These are phyloP conservation scores for Rhea pennata DNA, from an alignment of 2,113 vertebrate genomes.

Conservation along the genomic window DNA sequence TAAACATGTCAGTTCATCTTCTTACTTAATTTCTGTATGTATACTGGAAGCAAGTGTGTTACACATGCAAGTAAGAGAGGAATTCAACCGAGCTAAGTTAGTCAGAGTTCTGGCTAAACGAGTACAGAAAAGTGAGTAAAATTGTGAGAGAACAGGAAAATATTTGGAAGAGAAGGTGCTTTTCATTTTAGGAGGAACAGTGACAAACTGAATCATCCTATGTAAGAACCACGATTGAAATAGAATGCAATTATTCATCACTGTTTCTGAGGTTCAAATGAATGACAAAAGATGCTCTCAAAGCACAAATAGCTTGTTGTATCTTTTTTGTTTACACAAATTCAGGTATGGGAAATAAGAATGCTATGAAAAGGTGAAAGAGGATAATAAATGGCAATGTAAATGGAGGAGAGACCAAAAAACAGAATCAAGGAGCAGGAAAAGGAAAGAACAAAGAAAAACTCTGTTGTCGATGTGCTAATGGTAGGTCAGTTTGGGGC, in stretches of 20 bases:
- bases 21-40: neutral
- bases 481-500: neutral
- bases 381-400: neutral
- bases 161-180: neutral
- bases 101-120: neutral
- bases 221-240: neutral
- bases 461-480: neutral
- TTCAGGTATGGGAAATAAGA: neutral
- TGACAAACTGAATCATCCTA: neutral
- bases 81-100: neutral
- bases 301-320: neutral
- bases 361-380: neutral
- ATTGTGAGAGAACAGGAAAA: neutral
- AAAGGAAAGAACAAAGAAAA: neutral
- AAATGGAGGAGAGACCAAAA: neutral
- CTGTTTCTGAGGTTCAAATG: neutral
- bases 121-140: neutral
- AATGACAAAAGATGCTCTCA: neutral
- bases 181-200: neutral
- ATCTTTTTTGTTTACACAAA: neutral
- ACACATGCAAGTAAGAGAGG: neutral
- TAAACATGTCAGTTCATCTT: neutral
- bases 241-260: neutral
- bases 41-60: neutral
- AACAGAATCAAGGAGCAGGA: neutral